These are phyloP conservation scores for Phaethon lepturus DNA, from an alignment of 2,113 vertebrate genomes.

Conservation along the genomic window DNA sequence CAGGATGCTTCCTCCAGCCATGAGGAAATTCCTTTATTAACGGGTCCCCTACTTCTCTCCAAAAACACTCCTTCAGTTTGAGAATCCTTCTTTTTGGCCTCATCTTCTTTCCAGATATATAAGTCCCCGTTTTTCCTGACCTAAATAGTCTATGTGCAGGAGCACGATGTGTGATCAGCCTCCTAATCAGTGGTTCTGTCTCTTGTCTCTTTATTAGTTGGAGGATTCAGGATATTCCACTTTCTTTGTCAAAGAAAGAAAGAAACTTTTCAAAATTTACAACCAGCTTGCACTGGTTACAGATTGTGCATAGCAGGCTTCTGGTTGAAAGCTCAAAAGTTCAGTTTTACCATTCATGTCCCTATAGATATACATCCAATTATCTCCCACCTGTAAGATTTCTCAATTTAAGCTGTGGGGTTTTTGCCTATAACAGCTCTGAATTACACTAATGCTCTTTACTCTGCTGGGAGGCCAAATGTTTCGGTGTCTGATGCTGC, in stretches of 20 bases:
- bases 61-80: fast-evolving
- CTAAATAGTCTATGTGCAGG: fast-evolving
- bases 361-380: fast-evolving
- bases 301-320: background rate
- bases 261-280: too few species aligned
- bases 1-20: background rate
- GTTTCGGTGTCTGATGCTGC: too few species aligned
- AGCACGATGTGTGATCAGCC: background rate
- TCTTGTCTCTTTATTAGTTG: background rate
- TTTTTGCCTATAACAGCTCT: background rate
- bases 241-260: background rate
- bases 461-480: fast-evolving
- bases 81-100: background rate
- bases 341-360: background rate
- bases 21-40: background rate
- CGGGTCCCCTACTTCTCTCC: background rate
- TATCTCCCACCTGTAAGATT: background rate
- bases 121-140: background rate
- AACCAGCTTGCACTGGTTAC: background rate
- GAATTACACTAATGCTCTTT: background rate
- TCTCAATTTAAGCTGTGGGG: background rate
- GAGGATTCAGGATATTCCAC: background rate
- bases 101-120: fast-evolving
- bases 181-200: fast-evolving
- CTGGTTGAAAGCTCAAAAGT: background rate